Evolutionary conservation across 2,888 invertebrate species (phyloP).

Genomic region (Elmis aenea): DNA sequence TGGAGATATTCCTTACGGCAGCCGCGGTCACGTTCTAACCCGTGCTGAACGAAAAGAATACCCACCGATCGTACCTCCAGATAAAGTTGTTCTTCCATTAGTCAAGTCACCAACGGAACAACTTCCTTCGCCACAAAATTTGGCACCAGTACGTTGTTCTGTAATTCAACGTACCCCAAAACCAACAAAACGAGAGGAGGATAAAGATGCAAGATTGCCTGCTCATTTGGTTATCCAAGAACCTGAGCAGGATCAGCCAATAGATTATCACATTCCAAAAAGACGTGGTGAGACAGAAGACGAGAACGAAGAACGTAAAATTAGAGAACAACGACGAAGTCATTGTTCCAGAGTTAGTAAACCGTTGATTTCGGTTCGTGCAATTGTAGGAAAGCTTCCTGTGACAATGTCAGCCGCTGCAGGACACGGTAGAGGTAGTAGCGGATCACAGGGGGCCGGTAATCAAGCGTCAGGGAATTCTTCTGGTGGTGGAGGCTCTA

Average conservation of each 20-base stretch:
- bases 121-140: conserved; percentile 36
- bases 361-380: conserved; percentile 55
- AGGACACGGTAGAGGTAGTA: conserved; percentile 69
- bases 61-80: conserved; percentile 53
- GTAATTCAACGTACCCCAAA: conserved; percentile 77
- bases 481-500: conserved; percentile 38
- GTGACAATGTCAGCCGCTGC: conserved; percentile 70
- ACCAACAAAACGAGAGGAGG: conserved; percentile 38
- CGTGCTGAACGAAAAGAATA: conserved; percentile 79
- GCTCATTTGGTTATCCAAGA: conserved; percentile 43
- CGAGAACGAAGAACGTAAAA: conserved; percentile 64
- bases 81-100: conserved; percentile 60
- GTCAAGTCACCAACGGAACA: conserved; percentile 55
- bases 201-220: conserved; percentile 31
- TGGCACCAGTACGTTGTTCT: conserved; percentile 61
- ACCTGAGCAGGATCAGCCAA: conserved; percentile 80
- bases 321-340: conserved; percentile 63
- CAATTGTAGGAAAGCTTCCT: conserved; percentile 54
- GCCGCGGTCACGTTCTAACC: conserved; percentile 71
- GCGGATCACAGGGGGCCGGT: conserved; percentile 49
- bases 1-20: conserved; percentile 77
- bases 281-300: conserved; percentile 65
- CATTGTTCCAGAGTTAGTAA: conserved; percentile 64
- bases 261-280: conserved; percentile 84
- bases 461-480: conserved; percentile 35